phyloP scores from a whole-genome alignment of 1,140 invertebrate genomes.

The Orchestia grillus region DNA sequence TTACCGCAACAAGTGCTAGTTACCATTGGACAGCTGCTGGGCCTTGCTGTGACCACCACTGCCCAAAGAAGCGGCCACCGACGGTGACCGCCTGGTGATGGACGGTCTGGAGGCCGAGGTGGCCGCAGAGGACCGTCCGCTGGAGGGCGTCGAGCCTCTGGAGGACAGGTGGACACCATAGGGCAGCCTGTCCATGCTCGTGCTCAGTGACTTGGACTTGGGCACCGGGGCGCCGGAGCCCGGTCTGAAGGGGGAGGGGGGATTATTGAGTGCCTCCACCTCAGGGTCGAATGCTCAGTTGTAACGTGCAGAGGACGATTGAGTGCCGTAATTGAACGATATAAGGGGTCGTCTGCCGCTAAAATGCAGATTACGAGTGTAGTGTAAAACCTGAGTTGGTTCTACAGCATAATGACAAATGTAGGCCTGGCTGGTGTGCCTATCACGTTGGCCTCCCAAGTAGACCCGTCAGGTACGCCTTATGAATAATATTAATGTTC shows the following conservation, averaged over 20 bases:
- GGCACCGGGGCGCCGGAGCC: conserved; percentile 48
- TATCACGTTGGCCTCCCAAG: too few species aligned
- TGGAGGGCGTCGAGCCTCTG: conserved; percentile 57
- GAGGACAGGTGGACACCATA: conserved; percentile 35
- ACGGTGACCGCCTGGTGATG: not conserved
- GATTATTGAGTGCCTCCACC: conserved; percentile 17
- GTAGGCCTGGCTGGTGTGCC: too few species aligned
- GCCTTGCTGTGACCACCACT: not conserved
- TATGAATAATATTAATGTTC: too few species aligned
- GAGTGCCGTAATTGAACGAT: too few species aligned
- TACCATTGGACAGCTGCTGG: not conserved
- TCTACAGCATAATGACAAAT: too few species aligned
- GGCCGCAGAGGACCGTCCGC: conserved; percentile 38
- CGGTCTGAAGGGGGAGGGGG: not conserved
- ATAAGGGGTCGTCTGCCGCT: too few species aligned
- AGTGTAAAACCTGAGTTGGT: too few species aligned
- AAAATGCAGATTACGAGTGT: too few species aligned
- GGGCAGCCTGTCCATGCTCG: conserved; percentile 63
- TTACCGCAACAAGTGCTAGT: not conserved
- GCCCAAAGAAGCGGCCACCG: not conserved
- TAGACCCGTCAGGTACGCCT: too few species aligned
- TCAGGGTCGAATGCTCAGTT: too few species aligned
- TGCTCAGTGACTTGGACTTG: conserved; percentile 63
- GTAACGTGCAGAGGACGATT: too few species aligned
- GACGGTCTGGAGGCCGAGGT: conserved; percentile 22